Conservation (phyloP, 2,888 invertebrate genomes). For the Drosophila monieri region DNA sequence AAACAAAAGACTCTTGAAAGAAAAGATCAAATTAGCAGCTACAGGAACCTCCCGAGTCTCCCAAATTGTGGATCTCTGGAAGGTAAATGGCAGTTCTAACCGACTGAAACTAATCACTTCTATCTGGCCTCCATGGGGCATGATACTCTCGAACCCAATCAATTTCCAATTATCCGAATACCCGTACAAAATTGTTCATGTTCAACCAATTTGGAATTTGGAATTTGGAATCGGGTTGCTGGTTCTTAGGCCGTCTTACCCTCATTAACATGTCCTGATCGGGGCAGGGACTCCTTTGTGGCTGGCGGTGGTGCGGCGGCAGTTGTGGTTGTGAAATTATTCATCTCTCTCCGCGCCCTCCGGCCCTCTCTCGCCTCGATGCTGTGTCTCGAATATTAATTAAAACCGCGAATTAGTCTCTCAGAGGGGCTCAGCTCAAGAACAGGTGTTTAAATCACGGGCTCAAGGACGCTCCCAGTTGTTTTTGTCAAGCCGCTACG, state of each 20-base stretch:
- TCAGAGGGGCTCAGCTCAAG: conserved; percentile 18
- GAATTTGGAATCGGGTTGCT: conserved; percentile 8
- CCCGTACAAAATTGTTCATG: conserved; percentile 43
- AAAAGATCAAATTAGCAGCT: neutral
- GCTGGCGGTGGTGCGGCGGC: conserved; percentile 70
- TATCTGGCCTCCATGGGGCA: conserved; percentile 14
- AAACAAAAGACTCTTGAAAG: neutral
- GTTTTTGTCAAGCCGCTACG: conserved; percentile 34
- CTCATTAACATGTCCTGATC: conserved; percentile 87
- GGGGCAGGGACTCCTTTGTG: conserved; percentile 86
- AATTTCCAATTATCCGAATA: conserved; percentile 48
- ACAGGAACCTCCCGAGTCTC: neutral
- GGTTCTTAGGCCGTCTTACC: conserved; percentile 49
- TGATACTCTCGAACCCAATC: conserved; percentile 35
- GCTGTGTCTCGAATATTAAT: conserved; percentile 2
- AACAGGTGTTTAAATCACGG: conserved; percentile 72
- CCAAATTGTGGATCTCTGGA: conserved; percentile 2
- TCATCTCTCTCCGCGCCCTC: conserved; percentile 59
- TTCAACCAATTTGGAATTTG: conserved; percentile 47
- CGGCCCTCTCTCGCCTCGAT: conserved; percentile 11
- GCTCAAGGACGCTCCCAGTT: conserved; percentile 67
- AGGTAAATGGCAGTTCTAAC: conserved; percentile 1
- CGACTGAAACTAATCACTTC: conserved; percentile 26
- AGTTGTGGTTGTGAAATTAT: conserved; percentile 82
- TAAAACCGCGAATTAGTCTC: neutral